Base-by-base conservation (phyloP, 2,113 vertebrate species). In the Trichechus manatus region DNA sequence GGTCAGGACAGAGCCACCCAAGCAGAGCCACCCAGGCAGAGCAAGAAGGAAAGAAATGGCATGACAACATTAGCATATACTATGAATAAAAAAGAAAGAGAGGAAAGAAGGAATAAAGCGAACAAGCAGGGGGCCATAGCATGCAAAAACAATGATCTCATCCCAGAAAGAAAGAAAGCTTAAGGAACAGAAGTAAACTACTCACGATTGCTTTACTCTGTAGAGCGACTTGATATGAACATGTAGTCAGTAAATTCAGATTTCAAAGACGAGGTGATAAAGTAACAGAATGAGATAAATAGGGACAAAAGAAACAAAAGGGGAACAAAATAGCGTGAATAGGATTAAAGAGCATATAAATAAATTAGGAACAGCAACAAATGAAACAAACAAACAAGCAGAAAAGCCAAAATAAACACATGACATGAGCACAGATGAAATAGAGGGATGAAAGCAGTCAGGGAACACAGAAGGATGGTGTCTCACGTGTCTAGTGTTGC, bases 1-100 rank as follows among this genome's bases (percentile, higher is more conserved):
- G 78, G 89, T 81, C 92, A 94, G 87, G 27, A 22, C 11, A 53
- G 70, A 96, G 29, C 47, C 50, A 20, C 72, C 75, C 33, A 80
- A 89, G 63, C 74, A 77, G 47, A 96, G 66, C 63, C 85, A 15
- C 10, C 9, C 6, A 33, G 72, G n/a, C 29, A 44, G n/a, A 23
- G 23, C 39, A 22, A 75, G 53, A 47, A 70, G 47, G 39, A 63
- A 70, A n/a, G 90, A 92, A 72, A 87, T 27, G 53, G 31, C 7
- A 1, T 5, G 25, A 27, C n/a, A 68, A 7, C 50, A 27, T n/a
- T 27, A 33, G 31, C 9, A 10, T 36, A 25, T 15, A 10, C 13
- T 17, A 13, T 14, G 63, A 78, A 70, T 14, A 5, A 2, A 47
- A 29, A 11, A n/a, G n/a, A 20, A 9, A 75, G 9, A 91, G 36